phyloP scores from a whole-genome alignment of 2,888 invertebrate genomes.

The Drosophila atripex region DNA sequence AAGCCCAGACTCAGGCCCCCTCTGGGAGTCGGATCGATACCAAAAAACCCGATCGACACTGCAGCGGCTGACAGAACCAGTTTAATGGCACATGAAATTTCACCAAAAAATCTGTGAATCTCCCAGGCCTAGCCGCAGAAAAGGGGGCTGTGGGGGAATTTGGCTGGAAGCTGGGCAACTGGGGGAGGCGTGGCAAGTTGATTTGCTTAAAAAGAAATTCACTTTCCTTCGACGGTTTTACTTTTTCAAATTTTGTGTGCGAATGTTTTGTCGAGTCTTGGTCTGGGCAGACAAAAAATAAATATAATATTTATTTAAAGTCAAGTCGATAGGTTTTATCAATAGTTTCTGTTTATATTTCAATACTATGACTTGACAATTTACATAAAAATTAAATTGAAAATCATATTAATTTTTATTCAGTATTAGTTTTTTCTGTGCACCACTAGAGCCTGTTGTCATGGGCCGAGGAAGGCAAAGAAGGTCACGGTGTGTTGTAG shows the following conservation, averaged over 20 bases:
- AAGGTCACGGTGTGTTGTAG: conserved; percentile 72
- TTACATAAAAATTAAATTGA: neutral
- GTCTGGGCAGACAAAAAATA: conserved; percentile 15
- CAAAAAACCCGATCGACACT: conserved; percentile 35
- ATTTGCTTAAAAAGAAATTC: conserved; percentile 80
- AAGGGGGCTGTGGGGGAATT: conserved; percentile 50
- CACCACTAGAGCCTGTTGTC: conserved; percentile 2
- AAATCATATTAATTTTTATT: neutral
- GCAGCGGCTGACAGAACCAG: conserved; percentile 69
- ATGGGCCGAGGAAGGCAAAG: conserved; percentile 65
- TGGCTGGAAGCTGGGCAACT: neutral
- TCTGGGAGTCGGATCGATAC: neutral
- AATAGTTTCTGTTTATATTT: neutral
- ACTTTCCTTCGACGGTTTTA: conserved; percentile 75
- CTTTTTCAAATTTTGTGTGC: conserved; percentile 51
- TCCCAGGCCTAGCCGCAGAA: conserved; percentile 61
- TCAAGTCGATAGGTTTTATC: neutral
- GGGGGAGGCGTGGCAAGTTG: conserved; percentile 65
- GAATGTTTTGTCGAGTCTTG: conserved; percentile 27
- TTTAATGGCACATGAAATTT: conserved; percentile 81
- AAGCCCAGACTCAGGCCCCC: neutral
- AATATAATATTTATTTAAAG: conserved; percentile 2
- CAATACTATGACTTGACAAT: neutral
- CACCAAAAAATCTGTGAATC: conserved; percentile 72
- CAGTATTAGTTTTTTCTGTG: conserved; percentile 21